Conservation (phyloP, 2,888 invertebrate species). For the Bruchidius siliquastri region DNA sequence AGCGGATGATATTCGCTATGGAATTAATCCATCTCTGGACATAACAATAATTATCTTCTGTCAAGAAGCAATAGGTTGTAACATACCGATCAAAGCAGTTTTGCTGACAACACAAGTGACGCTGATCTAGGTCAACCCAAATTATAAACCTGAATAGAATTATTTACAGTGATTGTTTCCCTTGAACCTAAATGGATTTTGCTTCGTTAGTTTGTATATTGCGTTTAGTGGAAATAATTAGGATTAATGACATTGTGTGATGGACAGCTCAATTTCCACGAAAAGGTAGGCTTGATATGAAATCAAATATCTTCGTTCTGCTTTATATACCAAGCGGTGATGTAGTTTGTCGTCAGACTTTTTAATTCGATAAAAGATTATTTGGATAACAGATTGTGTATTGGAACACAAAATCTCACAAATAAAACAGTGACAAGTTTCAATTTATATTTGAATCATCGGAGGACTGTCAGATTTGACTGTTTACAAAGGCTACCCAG, state of each 20-base stretch:
- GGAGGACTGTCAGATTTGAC: no score
- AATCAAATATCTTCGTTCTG: no score
- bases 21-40: neutral
- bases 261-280: no score
- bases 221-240: neutral
- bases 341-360: no score
- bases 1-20: neutral
- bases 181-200: neutral
- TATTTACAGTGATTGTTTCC: neutral
- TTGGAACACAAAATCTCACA: no score
- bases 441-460: no score
- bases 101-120: neutral
- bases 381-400: no score
- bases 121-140: neutral
- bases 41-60: neutral
- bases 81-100: neutral
- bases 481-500: no score
- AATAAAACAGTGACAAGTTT: no score
- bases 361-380: no score
- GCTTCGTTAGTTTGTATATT: neutral
- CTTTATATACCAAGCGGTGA: no score
- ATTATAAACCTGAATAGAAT: neutral
- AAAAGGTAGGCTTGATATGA: no score
- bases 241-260: neutral
- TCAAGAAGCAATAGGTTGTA: neutral